Evolutionary conservation across 2,888 invertebrate species (phyloP).

Genomic region (Sipha maydis): DNA sequence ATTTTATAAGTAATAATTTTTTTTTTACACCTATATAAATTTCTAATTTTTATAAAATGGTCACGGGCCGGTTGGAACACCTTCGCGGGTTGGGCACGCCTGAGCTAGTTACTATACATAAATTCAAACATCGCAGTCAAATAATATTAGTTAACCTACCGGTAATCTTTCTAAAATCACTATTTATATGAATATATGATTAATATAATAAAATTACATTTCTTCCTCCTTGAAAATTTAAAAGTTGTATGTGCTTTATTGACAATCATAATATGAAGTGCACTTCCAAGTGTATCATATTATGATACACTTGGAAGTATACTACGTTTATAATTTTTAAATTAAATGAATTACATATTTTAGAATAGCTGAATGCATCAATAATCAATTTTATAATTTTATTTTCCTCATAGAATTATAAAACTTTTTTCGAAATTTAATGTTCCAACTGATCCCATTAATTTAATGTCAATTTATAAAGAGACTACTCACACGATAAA

Average conservation of each 20-base stretch:
- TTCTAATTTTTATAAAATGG: no score
- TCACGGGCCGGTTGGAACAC: no score
- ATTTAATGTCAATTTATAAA: constrained; percentile 29
- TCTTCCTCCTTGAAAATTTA: neutral
- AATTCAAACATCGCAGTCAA: no score
- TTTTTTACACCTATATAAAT: no score
- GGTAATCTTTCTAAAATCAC: neutral
- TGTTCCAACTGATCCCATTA: neutral
- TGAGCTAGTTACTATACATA: no score
- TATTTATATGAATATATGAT: neutral
- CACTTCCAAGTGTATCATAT: neutral
- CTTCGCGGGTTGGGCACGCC: no score
- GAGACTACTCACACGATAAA: constrained; percentile 2
- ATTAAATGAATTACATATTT: constrained; percentile 39
- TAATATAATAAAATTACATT: constrained; percentile 23
- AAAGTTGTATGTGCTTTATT: neutral
- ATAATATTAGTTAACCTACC: neutral
- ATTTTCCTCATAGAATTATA: neutral
- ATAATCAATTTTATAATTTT: constrained; percentile 22
- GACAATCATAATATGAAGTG: neutral
- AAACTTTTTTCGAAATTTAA: constrained; percentile 11
- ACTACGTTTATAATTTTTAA: neutral
- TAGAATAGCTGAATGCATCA: constrained; percentile 2
- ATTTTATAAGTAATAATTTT: no score
- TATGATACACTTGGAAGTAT: neutral